Conservation (phyloP, 2,113 vertebrate genomes). For the Vimba vimba region DNA sequence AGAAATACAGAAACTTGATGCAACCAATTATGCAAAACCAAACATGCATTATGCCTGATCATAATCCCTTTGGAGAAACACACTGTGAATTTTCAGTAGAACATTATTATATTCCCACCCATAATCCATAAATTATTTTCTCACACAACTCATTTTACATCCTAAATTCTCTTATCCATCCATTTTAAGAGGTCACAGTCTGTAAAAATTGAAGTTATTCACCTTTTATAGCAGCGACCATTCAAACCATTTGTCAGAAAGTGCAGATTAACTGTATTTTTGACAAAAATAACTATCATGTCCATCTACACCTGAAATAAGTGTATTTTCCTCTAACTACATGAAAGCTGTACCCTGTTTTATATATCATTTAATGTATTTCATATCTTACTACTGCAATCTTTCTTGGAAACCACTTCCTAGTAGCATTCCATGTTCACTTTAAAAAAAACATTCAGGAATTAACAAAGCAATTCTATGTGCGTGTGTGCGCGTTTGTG, state of each 20-base stretch:
- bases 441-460: neutral
- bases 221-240: neutral
- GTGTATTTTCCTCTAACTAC: conserved; percentile 18
- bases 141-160: neutral
- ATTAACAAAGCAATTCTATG: conserved; percentile 40
- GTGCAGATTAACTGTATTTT: neutral
- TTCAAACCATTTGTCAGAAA: neutral
- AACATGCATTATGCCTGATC: neutral
- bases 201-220: neutral
- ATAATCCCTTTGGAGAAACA: conserved; percentile 20
- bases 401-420: neutral
- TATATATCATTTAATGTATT: conserved; percentile 5
- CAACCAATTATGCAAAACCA: neutral
- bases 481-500: neutral
- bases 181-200: neutral
- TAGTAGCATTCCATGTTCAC: conserved; percentile 6
- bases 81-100: conserved; percentile 5
- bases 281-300: no score
- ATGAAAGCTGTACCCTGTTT: conserved; percentile 13
- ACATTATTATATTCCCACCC: neutral
- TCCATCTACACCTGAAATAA: neutral
- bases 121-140: neutral
- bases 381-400: neutral
- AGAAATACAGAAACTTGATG: neutral
- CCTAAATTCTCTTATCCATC: neutral